Base-by-base conservation (phyloP, 37 sponge, comb jelly and placozoan genomes). In the Halichondria panicea region DNA sequence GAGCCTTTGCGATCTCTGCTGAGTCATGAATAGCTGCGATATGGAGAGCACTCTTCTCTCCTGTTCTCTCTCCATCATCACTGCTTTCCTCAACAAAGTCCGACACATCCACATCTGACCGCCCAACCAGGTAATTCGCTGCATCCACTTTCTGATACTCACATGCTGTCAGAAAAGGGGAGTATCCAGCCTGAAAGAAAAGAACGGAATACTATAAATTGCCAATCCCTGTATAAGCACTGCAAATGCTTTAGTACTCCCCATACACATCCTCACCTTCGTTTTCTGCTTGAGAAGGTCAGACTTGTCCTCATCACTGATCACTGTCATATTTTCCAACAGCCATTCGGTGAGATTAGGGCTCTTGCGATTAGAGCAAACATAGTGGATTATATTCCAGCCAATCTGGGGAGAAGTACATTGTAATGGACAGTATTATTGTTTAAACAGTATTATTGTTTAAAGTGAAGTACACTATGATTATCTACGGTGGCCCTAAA, bases 1-100 rank as follows among this genome's bases (percentile, higher is more conserved):
- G 66, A 31, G 72, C 5, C 21, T 65, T 27, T 15, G 80, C 80
- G 13, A 79, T 74, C 27, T 78, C 75, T 0, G 41, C 24, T n/a
- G 67, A 70, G 53, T 87, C 77, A 76, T 63, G 71, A 39, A 87
- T 70, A 19, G 88, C 88, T 31, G 88, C 88, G 12, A 87, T 24
- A 67, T 87, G 88, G 13, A 87, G 77, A 11, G 55, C 78, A 2
- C 66, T 84, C 55, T 59, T 70, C 5, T 72, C 77, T 37, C 68
- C 80, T 28, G 48, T 30, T 18, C 11, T 43, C 21, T 64, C 37
- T 1, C 43, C 38, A 6, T 2, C 11, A 2, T 2, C 27, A 64
- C 64, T 55, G 4, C 24, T 11, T 18, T 44, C 52, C 25, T 30
- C n/a, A 25, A 5, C 50, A 52, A 55, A 55, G 7, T 40, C 68